phyloP scores from a whole-genome alignment of 2,797 vertebrate species.

The Crocodylus rhombifer region DNA sequence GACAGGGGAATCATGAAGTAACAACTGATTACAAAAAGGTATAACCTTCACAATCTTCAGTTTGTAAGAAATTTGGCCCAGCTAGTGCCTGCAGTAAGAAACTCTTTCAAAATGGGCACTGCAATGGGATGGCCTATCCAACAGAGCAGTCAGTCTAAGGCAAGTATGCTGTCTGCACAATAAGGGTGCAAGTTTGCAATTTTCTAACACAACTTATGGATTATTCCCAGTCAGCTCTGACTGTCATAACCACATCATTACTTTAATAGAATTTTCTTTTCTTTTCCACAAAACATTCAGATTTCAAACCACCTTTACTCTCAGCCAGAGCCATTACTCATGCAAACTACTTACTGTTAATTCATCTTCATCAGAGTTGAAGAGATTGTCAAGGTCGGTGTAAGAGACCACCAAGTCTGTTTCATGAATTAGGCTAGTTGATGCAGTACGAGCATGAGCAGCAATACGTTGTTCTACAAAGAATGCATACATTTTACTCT shows the following conservation, averaged over 20 bases:
- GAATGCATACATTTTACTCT: not conserved
- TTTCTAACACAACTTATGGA: not conserved
- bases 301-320: not conserved
- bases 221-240: not conserved
- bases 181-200: slow-evolving; percentile 1
- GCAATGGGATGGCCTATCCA: too few species aligned
- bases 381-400: slow-evolving; percentile 98
- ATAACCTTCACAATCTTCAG: too few species aligned
- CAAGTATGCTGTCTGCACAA: not conserved
- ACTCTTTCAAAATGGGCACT: too few species aligned
- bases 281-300: not conserved
- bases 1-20: too few species aligned
- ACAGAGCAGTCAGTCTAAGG: not conserved
- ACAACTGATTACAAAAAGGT: too few species aligned
- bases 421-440: slow-evolving; percentile 95
- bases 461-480: slow-evolving; percentile 88
- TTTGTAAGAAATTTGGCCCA: too few species aligned
- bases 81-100: too few species aligned
- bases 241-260: not conserved
- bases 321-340: not conserved
- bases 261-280: not conserved
- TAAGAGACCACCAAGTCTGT: slow-evolving; percentile 96
- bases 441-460: slow-evolving; percentile 90
- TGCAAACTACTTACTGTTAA: slow-evolving; percentile 87
- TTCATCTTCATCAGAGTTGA: slow-evolving; percentile 99